Evolutionary conservation across 35 echinoderm and acorn worm species (phyloP).

Genomic region (Amphiura filiformis): DNA sequence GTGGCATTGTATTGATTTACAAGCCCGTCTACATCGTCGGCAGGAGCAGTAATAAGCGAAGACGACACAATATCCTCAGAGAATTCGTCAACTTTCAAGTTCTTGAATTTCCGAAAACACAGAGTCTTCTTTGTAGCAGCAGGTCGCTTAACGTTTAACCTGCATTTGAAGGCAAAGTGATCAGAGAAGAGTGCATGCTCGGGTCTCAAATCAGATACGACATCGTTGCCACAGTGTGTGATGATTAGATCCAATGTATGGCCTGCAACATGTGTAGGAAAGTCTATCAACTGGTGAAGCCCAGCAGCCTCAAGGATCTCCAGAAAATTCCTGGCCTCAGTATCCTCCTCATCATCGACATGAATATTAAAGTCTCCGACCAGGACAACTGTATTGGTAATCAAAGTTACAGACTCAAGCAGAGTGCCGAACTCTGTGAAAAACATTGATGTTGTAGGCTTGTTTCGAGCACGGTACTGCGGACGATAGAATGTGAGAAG

Average conservation of each 20-base stretch:
- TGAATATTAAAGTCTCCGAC: constrained; percentile 30
- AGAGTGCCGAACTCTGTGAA: neutral
- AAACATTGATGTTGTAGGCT: neutral
- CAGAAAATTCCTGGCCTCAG: neutral
- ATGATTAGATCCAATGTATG: constrained; percentile 18
- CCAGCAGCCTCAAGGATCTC: neutral
- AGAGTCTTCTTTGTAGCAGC: constrained; percentile 3
- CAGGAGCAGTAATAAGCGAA: neutral
- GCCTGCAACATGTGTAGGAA: neutral
- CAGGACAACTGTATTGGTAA: neutral
- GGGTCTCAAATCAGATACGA: neutral
- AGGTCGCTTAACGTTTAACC: constrained; percentile 34
- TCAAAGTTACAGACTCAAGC: neutral
- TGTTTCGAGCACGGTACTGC: neutral
- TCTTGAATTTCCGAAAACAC: neutral
- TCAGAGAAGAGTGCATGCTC: constrained; percentile 18
- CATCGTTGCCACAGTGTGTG: constrained; percentile 2
- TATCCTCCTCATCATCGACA: neutral
- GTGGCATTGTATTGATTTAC: constrained; percentile 4
- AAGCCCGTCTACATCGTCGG: neutral
- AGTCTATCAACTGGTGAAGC: neutral
- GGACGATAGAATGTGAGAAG: constrained; percentile 12
- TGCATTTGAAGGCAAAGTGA: constrained; percentile 12
- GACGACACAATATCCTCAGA: neutral
- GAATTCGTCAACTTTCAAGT: neutral